Base-by-base conservation (phyloP, 2,113 vertebrate genomes). In the Melozone crissalis region DNA sequence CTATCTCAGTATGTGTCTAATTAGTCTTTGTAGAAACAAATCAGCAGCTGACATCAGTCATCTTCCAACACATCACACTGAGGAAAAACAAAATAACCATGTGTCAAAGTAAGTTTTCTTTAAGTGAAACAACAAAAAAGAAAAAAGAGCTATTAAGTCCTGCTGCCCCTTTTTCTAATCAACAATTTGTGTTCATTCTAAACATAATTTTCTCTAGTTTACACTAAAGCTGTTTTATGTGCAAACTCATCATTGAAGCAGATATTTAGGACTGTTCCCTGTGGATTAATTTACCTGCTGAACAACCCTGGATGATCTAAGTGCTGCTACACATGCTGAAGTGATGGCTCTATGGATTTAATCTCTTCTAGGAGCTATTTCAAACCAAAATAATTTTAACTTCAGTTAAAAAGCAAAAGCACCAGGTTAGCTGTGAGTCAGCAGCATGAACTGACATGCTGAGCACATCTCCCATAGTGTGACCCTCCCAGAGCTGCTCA, bases 221-320 rank as follows among this genome's bases (percentile, higher is more conserved):
- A 88, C 55, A 73, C 46, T 83, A 23, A 62, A 68, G 58, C 46
- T 85, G 82, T 35, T 92, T 88, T 76, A 88, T 80, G 79, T 47
- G 75, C 67, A 84, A 92, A 88, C 85, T 88, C 51, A 1, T 86
- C 58, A 86, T 1, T 63, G 88, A 93, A 57, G 83, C 85, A 88
- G 82, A 67, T 95, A 83, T 92, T 92, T 66, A 61, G 82, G 75
- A 80, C 71, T 62, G 63, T 27, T 92, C 95, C 92, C 95, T 55
- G 67, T 15, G 92, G 88, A 88, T 93, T 88, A 83, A 95, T 96
- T 94, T 74, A 93, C 74, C 75, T 89, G 69, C 54, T 28, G 33
- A 94, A 67, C 71, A 84, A 52, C 66, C 47, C 84, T 51, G 55
- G 63, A 52, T 90, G 49, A 61, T 65, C 21, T 5, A 68, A 90